A percentile compares a stretch with the other conserved stretches of the same genome.
These are phyloP conservation scores for Gortyna flavago DNA, from an alignment of 2,888 invertebrate genomes.

Conservation along the genomic window DNA sequence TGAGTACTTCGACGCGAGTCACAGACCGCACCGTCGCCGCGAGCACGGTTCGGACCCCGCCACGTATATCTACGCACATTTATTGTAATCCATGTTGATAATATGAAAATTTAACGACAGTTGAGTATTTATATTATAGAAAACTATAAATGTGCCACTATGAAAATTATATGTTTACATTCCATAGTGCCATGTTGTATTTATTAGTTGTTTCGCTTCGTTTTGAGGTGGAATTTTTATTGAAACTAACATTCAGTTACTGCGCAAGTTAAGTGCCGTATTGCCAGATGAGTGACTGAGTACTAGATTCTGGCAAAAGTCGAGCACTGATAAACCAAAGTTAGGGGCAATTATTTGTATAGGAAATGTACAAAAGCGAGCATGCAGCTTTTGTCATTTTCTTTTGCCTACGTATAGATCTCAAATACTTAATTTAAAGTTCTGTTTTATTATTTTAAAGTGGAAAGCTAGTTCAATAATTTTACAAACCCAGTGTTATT, in stretches of 20 bases:
- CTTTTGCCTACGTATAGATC: conserved; percentile 38
- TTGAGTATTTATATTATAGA: conserved; percentile 57
- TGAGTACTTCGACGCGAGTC: neutral
- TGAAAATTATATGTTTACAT: conserved; percentile 87
- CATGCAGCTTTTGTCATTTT: conserved; percentile 53
- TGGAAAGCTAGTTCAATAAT: conserved; percentile 47
- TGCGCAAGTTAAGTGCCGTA: conserved; percentile 27
- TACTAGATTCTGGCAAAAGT: conserved; percentile 28
- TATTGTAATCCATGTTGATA: conserved; percentile 45
- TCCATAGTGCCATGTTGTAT: conserved; percentile 85
- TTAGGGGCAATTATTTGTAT: neutral
- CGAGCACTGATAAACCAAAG: conserved; percentile 13
- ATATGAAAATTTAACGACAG: conserved; percentile 59
- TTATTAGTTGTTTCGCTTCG: conserved; percentile 54
- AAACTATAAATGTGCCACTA: conserved; percentile 77
- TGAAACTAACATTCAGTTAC: conserved; percentile 31
- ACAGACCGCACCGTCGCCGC: neutral
- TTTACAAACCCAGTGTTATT: conserved; percentile 52
- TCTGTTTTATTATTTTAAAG: conserved; percentile 54
- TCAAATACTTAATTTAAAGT: conserved; percentile 58
- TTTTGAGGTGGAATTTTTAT: conserved; percentile 58
- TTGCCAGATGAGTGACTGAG: conserved; percentile 20
- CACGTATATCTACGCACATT: conserved; percentile 42
- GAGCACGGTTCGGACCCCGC: neutral
- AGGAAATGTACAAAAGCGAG: conserved; percentile 32